phyloP scores from a whole-genome alignment of 1,140 invertebrate genomes.

The Papilio xuthus region DNA sequence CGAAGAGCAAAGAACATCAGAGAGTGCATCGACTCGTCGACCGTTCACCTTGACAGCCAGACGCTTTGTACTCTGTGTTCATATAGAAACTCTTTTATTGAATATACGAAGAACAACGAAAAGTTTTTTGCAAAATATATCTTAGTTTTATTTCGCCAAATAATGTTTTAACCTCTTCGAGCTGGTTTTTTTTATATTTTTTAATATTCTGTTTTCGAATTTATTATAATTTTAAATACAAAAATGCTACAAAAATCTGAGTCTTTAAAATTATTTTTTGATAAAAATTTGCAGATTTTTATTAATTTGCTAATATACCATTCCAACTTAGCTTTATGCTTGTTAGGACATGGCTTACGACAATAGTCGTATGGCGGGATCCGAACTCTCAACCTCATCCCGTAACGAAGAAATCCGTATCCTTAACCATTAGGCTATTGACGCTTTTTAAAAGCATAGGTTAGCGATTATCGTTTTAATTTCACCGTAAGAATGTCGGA shows the following conservation, averaged over 20 bases:
- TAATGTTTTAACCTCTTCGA: neutral
- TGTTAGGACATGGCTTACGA: too few species aligned
- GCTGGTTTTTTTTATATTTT: neutral
- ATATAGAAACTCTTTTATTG: conserved; percentile 23
- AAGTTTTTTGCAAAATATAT: neutral
- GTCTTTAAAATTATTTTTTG: neutral
- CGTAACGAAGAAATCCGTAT: too few species aligned
- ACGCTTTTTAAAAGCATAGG: neutral
- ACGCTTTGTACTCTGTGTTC: conserved; percentile 16
- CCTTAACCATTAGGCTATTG: too few species aligned
- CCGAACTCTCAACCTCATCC: too few species aligned
- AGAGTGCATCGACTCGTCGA: conserved; percentile 31
- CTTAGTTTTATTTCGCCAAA: neutral
- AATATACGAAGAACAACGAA: neutral
- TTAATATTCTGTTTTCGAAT: too few species aligned
- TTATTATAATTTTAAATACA: neutral
- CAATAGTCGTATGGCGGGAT: too few species aligned
- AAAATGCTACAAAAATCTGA: neutral
- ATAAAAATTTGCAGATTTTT: too few species aligned
- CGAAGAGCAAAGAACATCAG: conserved; percentile 13
- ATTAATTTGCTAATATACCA: too few species aligned
- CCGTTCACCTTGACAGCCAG: conserved; percentile 32
- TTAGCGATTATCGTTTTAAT: neutral
- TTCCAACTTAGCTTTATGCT: too few species aligned
- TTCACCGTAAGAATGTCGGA: too few species aligned